Evolutionary conservation across 2,888 invertebrate species (phyloP), one percentile per base, ranked within the genome.

Genomic region (Drosophila setosimentum): DNA sequence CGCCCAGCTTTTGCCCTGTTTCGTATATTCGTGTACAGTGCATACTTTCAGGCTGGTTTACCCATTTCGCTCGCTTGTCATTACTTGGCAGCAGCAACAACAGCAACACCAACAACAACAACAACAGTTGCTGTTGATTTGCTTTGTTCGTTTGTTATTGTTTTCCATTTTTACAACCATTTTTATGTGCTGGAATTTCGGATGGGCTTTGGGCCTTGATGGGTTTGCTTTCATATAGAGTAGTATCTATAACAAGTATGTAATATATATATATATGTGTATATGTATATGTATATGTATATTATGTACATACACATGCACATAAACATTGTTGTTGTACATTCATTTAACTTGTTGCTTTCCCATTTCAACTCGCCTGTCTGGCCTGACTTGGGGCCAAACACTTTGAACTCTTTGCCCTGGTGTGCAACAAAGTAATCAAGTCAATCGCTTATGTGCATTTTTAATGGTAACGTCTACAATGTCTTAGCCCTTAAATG

Each of bases 401-500:
- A 49, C 64, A 89, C 81, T 82, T 87, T 87, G 78, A 57, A 10
- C n/a, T 10, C 29, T 81, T 76, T 72, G 70, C 71, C 78, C 82
- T 71, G 68, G 24, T 83, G 83, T 69, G 70, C 68, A 79, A 58
- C 53, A 72, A 75, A 73, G 84, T 84, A 87, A 84, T 87, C 89
- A 87, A 79, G 70, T 67, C 65, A 77, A 84, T 68, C 87, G 76
- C 84, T 84, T 89, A 87, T 82, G 62, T 79, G 69, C 89, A 87
- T 77, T 85, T 60, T 49, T 72, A 89, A 81, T 73, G 78, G 27
- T 53, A 51, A 51, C 73, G 54, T 33, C 60, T 45, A 51, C 63
- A 63, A 51, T 59, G 58, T 51, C 37, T 37, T 18, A 32, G 2
- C 37, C 50, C 27, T 49, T 50, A 49, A 66, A 55, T 67, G 73